Base-by-base conservation (phyloP, 2,888 invertebrate species). In the Oconnorella tubifera region DNA sequence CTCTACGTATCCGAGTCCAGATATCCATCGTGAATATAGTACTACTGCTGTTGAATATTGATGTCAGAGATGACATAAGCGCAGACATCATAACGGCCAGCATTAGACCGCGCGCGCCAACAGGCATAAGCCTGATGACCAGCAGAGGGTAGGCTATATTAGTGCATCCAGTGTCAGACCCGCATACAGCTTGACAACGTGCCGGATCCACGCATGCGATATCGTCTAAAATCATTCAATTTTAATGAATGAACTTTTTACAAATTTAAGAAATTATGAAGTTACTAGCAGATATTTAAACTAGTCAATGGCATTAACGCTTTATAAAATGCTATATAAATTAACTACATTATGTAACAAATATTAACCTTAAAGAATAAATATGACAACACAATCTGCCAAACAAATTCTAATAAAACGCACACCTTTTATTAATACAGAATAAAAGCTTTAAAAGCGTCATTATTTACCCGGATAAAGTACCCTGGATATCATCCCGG, bases 11-110 rank as follows among this genome's bases (percentile, higher is more conserved):
- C 50, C 76, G 70, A 14, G 72, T 65, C 79, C 84, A 85, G 62
- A 86, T 82, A 72, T 86, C 86, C 73, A 86, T 82, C 1, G 85
- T 85, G 74, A 86, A 85, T 66, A 86, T 79, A 2, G 83, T 84
- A 57, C 83, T 83, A 60, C 83, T 82, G 59, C 84, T 84, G 76
- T 86, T 86, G 75, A 86, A 86, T 53, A 86, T 84, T 4, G 85
- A 85, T 1, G 85, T 85, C 32, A 86, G 74, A 10, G 83, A 84
- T 63, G 83, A 83, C 84, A 85, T 85, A 3, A 86, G 75, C 1
- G 85, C 85, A 3, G 85, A 83, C 74, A 86, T 72, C 81, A 86
- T 83, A 4, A 85, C 85, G 2, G 85, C 84, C 68, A 85, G 71
- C 82, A 83, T 82, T 23, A 83, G 66, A 33, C 83, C 83, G 2